Conservation (phyloP, 2,888 invertebrate species). For the Oithona nana region DNA sequence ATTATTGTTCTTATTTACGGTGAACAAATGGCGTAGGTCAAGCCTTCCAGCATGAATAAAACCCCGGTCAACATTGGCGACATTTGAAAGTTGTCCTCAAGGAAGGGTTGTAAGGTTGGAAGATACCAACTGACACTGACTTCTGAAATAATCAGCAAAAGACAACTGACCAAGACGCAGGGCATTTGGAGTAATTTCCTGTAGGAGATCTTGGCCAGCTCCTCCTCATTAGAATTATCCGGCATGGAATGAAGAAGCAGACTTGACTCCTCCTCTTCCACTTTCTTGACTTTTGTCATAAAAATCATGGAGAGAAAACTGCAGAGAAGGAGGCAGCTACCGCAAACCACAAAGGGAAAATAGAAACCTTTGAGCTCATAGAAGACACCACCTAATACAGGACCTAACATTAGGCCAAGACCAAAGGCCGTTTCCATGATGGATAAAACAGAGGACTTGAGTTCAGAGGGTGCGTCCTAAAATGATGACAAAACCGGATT, state of each 20-base stretch:
- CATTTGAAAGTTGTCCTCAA: constrained; percentile 1
- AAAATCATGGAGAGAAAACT: not conserved
- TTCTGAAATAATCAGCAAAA: not conserved
- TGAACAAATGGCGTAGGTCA: constrained; percentile 54
- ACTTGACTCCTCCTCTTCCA: too few relatives aligned
- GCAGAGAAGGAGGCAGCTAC: not conserved
- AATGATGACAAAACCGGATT: constrained; percentile 16
- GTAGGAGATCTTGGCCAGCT: not conserved
- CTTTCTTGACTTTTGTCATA: too few relatives aligned
- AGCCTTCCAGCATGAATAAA: constrained; percentile 64
- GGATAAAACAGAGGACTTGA: constrained; percentile 19
- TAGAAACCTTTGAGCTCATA: constrained; percentile 14
- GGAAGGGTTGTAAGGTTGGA: constrained; percentile 8
- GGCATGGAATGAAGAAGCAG: too few relatives aligned
- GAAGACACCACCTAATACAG: constrained; percentile 26
- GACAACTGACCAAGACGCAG: not conserved
- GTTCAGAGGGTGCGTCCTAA: constrained; percentile 22
- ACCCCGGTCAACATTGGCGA: constrained; percentile 18
- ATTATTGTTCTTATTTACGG: too few relatives aligned
- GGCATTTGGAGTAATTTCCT: constrained; percentile 5
- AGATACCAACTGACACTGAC: constrained; percentile 8
- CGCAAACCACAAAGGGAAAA: constrained; percentile 12
- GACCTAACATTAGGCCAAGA: constrained; percentile 29
- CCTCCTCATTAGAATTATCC: not conserved
- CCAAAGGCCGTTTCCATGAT: constrained; percentile 29